Evolutionary conservation across 2,797 vertebrate genomes (phyloP).

Genomic region (Bradypodion pumilum): DNA sequence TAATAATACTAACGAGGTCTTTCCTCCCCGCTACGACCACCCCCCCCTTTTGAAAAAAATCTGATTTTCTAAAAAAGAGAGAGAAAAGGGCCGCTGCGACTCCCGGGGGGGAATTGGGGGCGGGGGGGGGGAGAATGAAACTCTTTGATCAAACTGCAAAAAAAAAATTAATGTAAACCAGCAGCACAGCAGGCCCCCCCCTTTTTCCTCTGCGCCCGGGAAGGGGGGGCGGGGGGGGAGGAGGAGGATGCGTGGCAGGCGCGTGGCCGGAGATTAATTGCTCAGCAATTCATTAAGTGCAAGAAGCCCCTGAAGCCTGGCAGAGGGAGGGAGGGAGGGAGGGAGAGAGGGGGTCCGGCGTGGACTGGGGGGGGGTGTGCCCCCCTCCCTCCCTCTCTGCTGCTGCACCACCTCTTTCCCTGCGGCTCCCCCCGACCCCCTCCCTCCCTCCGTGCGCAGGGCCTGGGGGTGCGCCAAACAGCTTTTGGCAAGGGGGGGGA

Average conservation of each 20-base stretch:
- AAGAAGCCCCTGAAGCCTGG: no score
- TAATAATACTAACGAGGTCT: conserved; percentile 83
- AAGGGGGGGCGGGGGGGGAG: no score
- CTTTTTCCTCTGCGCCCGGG: conserved; percentile 28
- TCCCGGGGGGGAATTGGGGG: no score
- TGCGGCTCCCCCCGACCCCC: no score
- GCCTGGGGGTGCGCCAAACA: conserved; percentile 28
- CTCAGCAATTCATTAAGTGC: no score
- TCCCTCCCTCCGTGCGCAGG: conserved; percentile 65
- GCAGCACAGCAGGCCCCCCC: background rate
- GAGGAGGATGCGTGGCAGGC: conserved; percentile 65
- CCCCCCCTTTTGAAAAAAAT: background rate
- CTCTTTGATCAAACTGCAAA: conserved; percentile 20
- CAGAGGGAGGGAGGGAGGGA: no score
- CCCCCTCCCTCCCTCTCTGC: no score
- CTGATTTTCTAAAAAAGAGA: no score
- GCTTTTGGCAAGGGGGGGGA: background rate
- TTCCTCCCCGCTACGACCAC: conserved; percentile 51
- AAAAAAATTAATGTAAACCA: conserved; percentile 25
- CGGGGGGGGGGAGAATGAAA: conserved; percentile 31
- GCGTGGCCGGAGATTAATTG: background rate
- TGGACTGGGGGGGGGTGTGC: no score
- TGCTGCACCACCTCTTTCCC: no score
- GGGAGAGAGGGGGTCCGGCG: no score
- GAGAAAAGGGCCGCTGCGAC: no score